Evolutionary conservation across 2,888 invertebrate genomes (phyloP), one percentile per base, ranked within the genome.

Genomic region (Megaustenia siamemsis): DNA sequence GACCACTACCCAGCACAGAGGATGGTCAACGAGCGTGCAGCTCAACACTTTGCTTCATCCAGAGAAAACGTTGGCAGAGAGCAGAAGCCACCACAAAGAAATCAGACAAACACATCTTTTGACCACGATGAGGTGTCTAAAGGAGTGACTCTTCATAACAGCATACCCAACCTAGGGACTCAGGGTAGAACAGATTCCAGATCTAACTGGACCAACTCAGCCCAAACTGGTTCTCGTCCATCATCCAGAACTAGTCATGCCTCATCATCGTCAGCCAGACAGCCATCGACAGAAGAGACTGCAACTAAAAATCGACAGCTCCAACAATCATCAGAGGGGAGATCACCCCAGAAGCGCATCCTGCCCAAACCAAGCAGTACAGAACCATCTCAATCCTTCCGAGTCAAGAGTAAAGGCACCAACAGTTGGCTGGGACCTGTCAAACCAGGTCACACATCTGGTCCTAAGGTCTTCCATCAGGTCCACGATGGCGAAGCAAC

Each of bases 361-460:
- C 88, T 91, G 21, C 91, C 91, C 38, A 90, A 90, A 84, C 91
- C 91, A 35, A 88, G 87, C 78, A 69, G 87, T 32, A 80, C 81
- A 0, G 90, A 90, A 28, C 86, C 82, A 10, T 88, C 86, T 69
- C 88, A 90, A 40, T 87, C 89, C n/a, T 90, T 90, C 76, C 89
- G 89, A 69, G 86, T 90, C n/a, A 91, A 90, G 84, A 90, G 90
- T 86, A 91, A 91, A 79, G 91, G 90, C 84, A 89, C 90, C 18
- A 90, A 89, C 79, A 91, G 90, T 80, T 85, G 80, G 45, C 83
- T 87, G 2, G 90, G 90, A 4, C 92, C 91, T 15, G 88, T 92
- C 24, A 91, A 91, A 86, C 91, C 92, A 43, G 91, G 89, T n/a
- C 90, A 91, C 82, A 90, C 89, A 89, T 88, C 91, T 0, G 76